Evolutionary conservation across 2,113 vertebrate species (phyloP), one percentile per base, ranked within the genome.

Genomic region (Protobothrops flavoviridis): DNA sequence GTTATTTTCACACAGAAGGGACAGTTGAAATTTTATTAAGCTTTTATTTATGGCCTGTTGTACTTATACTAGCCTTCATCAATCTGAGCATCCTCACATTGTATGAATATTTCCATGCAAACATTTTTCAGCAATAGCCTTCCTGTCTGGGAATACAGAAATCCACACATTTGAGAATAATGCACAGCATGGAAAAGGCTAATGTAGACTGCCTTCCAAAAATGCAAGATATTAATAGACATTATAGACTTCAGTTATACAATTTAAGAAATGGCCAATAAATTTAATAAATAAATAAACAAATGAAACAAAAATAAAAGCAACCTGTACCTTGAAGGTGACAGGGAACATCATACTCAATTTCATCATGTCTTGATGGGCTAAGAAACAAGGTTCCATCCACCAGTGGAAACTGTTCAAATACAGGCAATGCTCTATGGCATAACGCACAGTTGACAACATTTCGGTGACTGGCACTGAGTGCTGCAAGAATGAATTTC

Each of bases 341-440:
- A 98, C 99, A 99, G 94, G 99, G 99, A 92, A 99, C 99, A 92
- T 99, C 99, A 45, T 99, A 99, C 94, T 99, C 99, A 48, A 99
- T 99, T 98, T 99, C 99, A 93, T 99, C 99, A 0, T 99, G 99
- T 96, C 99, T 98, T 0, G 99, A 99, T 0, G 99, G 99, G 97
- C 99, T 99, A 95, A 99, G 98, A 94, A 99, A 99, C 91, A 99
- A 98, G 7, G 99, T 99, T 94, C 99, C 99, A 0, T 99, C 99
- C 96, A 99, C 99, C 97, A 99, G 96, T 8, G 99, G 99, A 94
- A 99, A 99, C 97, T 99, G 99, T 95, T 99, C 99, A 50, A 99
- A 99, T 92, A 99, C 99, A 0, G 99, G 99, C 95, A 99, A 98
- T 0, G 98, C 97, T 94, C 98, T 98, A 97, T 99, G 99, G 97